phyloP scores from a whole-genome alignment of 1,140 invertebrate species.

The Trichonephila clavipes region DNA sequence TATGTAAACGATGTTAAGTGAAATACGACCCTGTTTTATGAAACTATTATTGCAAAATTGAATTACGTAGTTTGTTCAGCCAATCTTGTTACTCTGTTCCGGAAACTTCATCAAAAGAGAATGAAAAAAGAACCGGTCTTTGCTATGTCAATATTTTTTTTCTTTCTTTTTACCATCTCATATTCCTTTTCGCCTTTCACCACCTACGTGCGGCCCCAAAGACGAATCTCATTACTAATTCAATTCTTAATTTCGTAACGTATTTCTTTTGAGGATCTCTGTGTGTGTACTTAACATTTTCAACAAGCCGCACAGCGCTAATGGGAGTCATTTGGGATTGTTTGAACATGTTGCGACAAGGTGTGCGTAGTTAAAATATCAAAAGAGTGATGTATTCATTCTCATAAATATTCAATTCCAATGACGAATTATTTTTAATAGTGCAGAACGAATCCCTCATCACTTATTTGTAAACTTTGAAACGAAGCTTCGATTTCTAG shows the following conservation, averaged over 20 bases:
- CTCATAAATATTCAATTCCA: background rate
- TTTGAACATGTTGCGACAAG: background rate
- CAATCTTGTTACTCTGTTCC: slow-evolving; percentile 10
- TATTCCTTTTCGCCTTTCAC: background rate
- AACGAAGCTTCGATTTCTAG: too few species aligned
- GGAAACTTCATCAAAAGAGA: slow-evolving; percentile 8
- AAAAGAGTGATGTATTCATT: slow-evolving; percentile 4
- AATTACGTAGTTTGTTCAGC: background rate
- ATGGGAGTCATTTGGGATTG: background rate
- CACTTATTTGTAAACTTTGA: too few species aligned
- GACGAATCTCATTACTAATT: slow-evolving; percentile 1
- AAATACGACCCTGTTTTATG: too few species aligned
- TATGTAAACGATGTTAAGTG: too few species aligned
- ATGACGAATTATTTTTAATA: background rate
- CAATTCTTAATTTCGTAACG: slow-evolving; percentile 10
- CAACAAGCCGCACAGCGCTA: background rate
- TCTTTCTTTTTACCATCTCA: background rate
- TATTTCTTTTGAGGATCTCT: background rate
- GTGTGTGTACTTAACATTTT: slow-evolving; percentile 21
- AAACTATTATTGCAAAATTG: background rate
- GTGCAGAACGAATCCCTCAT: background rate
- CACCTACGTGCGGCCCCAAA: slow-evolving; percentile 16
- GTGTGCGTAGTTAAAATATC: background rate
- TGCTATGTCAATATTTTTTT: slow-evolving; percentile 5
- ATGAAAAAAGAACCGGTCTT: background rate